These are phyloP conservation scores for Leptodactylus fallax DNA, from an alignment of 2,797 vertebrate species.

Conservation along the genomic window DNA sequence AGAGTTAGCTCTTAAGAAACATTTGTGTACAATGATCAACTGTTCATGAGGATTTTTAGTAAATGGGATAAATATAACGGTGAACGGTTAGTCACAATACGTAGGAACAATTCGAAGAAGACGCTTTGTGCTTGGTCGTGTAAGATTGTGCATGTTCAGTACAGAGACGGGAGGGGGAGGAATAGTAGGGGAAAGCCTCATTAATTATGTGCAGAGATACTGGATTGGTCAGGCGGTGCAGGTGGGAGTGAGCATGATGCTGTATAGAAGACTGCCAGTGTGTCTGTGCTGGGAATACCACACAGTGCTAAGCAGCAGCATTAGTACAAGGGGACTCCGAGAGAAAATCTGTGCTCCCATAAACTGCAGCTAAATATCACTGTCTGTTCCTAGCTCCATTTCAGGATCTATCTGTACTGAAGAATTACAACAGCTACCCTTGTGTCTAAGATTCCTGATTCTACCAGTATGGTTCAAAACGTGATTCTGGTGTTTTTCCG, in stretches of 20 bases:
- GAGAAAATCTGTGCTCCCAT: background rate
- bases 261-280: conserved; percentile 62
- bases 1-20: background rate
- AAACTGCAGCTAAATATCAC: background rate
- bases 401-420: background rate
- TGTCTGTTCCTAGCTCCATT: background rate
- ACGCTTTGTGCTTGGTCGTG: conserved; percentile 22
- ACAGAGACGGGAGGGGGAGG: conserved; percentile 31
- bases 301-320: conserved; percentile 10
- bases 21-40: background rate
- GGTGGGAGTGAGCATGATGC: conserved; percentile 69
- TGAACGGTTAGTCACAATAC: background rate
- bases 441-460: background rate
- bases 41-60: background rate
- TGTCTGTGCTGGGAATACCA: conserved; percentile 61
- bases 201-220: conserved; percentile 68
- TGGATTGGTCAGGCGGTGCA: conserved; percentile 70
- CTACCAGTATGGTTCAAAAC: conserved; percentile 89
- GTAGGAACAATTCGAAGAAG: background rate
- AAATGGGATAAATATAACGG: background rate
- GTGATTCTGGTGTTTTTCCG: conserved; percentile 97
- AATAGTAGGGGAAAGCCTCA: conserved; percentile 70
- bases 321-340: conserved; percentile 36
- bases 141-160: background rate
- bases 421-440: background rate